Percentiles rank a stretch among this genome's conserved stretches.
Conservation (phyloP, 2,888 invertebrate species). For the Diarsia rubi region DNA sequence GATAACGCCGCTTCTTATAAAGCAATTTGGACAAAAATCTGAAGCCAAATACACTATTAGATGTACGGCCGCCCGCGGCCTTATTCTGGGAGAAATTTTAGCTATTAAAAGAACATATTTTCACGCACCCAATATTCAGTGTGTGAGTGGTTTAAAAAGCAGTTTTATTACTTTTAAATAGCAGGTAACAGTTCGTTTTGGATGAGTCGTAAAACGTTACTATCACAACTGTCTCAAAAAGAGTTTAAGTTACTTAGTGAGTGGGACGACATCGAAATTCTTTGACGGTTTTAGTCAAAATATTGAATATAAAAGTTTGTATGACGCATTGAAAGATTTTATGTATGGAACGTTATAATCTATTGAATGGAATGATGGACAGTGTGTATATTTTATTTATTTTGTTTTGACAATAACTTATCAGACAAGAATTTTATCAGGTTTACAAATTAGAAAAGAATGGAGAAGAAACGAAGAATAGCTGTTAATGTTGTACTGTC, state of each 20-base stretch:
- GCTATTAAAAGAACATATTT: slow-evolving; percentile 87
- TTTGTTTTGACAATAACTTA: no score
- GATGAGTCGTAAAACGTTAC: slow-evolving; percentile 79
- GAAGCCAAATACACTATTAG: slow-evolving; percentile 66
- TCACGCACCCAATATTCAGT: slow-evolving; percentile 83
- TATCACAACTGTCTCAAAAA: slow-evolving; percentile 71
- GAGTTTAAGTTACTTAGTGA: slow-evolving; percentile 67
- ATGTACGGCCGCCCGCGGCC: slow-evolving; percentile 43
- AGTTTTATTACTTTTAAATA: slow-evolving; percentile 88
- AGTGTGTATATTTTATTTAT: slow-evolving; percentile 35
- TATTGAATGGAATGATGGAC: slow-evolving; percentile 3
- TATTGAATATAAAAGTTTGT: slow-evolving; percentile 64
- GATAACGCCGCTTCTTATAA: slow-evolving; percentile 77
- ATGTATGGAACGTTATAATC: slow-evolving; percentile 38
- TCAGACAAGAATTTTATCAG: slow-evolving; percentile 7
- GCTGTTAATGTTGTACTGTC: neutral
- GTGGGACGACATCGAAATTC: slow-evolving; percentile 64
- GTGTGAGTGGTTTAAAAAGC: slow-evolving; percentile 81
- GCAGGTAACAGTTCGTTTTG: slow-evolving; percentile 82
- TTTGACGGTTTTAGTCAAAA: slow-evolving; percentile 65
- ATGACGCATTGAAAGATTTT: slow-evolving; percentile 64
- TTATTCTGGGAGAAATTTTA: slow-evolving; percentile 74
- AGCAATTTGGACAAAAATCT: slow-evolving; percentile 76
- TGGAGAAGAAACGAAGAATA: neutral
- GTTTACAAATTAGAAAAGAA: slow-evolving; percentile 9